These are phyloP conservation scores for Coranthus polyacanthus DNA, from an alignment of 2,797 vertebrate genomes.

Conservation along the genomic window DNA sequence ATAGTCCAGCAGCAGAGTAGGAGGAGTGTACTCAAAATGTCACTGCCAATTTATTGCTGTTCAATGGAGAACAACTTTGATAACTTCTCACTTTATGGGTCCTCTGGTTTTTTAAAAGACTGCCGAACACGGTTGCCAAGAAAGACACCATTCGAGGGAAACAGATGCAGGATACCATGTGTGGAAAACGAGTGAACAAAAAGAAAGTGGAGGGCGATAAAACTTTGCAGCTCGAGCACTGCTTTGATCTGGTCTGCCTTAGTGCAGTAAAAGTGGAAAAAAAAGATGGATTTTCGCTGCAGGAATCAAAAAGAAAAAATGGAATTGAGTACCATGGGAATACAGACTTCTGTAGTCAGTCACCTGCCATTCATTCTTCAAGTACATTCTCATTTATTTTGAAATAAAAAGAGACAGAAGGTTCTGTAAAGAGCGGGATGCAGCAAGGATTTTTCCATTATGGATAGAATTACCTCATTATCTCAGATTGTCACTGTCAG, in stretches of 20 bases:
- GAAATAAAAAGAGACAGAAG: constrained; percentile 40
- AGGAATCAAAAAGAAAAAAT: constrained; percentile 40
- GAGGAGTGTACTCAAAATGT: constrained; percentile 72
- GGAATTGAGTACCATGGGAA: constrained; percentile 60
- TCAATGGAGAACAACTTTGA: constrained; percentile 74
- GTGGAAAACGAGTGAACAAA: constrained; percentile 74
- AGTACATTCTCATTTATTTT: constrained; percentile 12
- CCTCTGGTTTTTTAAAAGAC: constrained; percentile 72
- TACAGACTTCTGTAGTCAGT: constrained; percentile 62
- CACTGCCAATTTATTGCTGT: constrained; percentile 77
- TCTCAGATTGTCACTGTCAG: constrained; percentile 44
- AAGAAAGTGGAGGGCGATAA: constrained; percentile 73
- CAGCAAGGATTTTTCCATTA: constrained; percentile 21
- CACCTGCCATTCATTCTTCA: constrained; percentile 58
- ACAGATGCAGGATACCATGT: constrained; percentile 79
- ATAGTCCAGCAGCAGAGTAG: constrained; percentile 52
- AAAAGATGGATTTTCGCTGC: constrained; percentile 51
- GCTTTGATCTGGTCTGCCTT: constrained; percentile 80
- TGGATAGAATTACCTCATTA: constrained; percentile 56
- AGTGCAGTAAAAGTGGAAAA: constrained; percentile 55
- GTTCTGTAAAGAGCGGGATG: constrained; percentile 20
- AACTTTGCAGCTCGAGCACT: constrained; percentile 62
- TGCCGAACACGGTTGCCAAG: constrained; percentile 58
- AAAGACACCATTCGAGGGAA: constrained; percentile 70
- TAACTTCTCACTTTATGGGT: constrained; percentile 78